These are phyloP conservation scores for Parnassius smintheus DNA, from an alignment of 2,888 invertebrate genomes.

Conservation along the genomic window DNA sequence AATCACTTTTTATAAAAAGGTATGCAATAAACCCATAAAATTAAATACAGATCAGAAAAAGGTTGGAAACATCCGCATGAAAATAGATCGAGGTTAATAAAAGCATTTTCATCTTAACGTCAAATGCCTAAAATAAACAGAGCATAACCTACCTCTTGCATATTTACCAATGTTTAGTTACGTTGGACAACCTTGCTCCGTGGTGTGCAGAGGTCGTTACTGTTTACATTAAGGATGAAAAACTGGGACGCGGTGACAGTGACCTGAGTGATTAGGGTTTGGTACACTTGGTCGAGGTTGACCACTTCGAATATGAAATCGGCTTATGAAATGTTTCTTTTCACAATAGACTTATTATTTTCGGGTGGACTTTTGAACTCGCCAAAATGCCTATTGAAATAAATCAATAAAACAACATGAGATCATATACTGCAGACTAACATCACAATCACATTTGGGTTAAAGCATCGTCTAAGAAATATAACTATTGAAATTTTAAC, in stretches of 20 bases:
- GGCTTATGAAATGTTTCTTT: constrained; percentile 29
- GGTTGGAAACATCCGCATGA: not conserved
- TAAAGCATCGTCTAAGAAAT: no score
- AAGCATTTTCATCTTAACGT: constrained; percentile 17
- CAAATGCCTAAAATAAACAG: constrained; percentile 14
- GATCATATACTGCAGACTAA: no score
- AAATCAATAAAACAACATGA: no score
- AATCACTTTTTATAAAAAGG: no score
- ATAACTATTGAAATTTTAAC: no score
- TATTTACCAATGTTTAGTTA: constrained; percentile 20
- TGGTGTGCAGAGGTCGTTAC: not conserved
- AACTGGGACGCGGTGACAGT: constrained; percentile 33
- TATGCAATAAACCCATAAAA: no score
- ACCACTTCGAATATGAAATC: constrained; percentile 31
- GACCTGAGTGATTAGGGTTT: constrained; percentile 32
- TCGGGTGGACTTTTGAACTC: no score
- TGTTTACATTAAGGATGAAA: constrained; percentile 9
- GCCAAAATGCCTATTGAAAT: no score
- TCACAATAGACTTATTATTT: constrained; percentile 5
- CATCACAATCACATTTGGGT: no score
- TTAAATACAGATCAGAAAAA: no score
- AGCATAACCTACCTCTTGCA: constrained; percentile 8
- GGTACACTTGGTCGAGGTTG: constrained; percentile 33
- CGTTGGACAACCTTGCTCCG: constrained; percentile 1
- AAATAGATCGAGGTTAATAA: constrained; percentile 15